Conservation (phyloP, 2,888 invertebrate species). For the Trichogramma dendrolimi region DNA sequence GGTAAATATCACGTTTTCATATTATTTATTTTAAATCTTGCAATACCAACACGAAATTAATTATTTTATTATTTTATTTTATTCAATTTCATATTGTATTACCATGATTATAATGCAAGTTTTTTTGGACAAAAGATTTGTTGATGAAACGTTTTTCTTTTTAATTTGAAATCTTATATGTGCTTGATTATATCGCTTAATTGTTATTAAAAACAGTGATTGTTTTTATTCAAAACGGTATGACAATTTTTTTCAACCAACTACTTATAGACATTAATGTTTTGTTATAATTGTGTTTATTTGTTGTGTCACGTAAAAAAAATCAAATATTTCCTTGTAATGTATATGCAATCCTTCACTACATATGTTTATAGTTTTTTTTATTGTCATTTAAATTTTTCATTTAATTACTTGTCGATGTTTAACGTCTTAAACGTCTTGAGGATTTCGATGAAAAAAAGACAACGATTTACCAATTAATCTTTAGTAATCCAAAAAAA, state of each 20-base stretch:
- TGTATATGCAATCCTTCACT: not conserved
- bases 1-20: conserved; percentile 62
- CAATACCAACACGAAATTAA: conserved; percentile 2
- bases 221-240: too few species aligned
- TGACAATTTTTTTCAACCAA: too few species aligned
- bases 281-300: conserved; percentile 1
- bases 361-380: not conserved
- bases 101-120: conserved; percentile 10
- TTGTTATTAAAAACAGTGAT: too few species aligned
- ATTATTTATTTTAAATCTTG: conserved; percentile 2
- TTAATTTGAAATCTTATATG: not conserved
- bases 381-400: not conserved
- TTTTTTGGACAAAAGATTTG: conserved; percentile 20
- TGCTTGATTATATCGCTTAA: too few species aligned
- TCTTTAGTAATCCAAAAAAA: conserved; percentile 5
- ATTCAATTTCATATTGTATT: conserved; percentile 10
- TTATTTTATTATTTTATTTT: conserved; percentile 6
- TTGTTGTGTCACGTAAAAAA: conserved; percentile 7
- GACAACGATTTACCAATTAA: conserved; percentile 15
- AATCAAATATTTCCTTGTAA: conserved; percentile 17
- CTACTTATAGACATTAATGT: not conserved
- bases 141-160: conserved; percentile 17
- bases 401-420: not conserved
- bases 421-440: conserved; percentile 12
- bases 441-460: conserved; percentile 24